These are phyloP conservation scores for Pterocles orientalis DNA, from an alignment of 2,113 vertebrate genomes.

Conservation along the genomic window DNA sequence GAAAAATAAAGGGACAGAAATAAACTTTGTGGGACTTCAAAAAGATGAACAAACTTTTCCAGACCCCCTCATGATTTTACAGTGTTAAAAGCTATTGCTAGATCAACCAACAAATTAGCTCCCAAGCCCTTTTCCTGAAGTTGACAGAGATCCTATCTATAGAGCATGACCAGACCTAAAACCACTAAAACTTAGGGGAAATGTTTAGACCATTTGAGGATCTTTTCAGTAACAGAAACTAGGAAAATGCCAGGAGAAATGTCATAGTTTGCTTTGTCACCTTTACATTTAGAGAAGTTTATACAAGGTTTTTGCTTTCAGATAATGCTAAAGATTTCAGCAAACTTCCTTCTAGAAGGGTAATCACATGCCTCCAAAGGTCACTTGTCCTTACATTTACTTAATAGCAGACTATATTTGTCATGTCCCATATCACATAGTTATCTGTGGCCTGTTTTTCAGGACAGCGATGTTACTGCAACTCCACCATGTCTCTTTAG, in stretches of 20 bases:
- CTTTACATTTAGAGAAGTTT: not conserved
- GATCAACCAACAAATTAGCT: not conserved
- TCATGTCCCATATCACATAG: not conserved
- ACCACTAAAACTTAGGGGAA: not conserved
- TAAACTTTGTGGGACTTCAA: slow-evolving; percentile 50
- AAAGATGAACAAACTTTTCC: slow-evolving; percentile 38
- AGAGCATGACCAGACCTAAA: not conserved
- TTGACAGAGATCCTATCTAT: not conserved
- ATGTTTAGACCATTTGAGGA: not conserved
- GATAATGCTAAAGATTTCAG: not conserved
- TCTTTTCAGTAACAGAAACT: not conserved
- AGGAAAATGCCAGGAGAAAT: not conserved
- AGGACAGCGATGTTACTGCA: not conserved
- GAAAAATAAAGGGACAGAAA: slow-evolving; percentile 61
- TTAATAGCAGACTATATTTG: not conserved
- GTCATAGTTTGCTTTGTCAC: not conserved
- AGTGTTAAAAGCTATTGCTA: not conserved
- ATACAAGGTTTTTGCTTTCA: not conserved
- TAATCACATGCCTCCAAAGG: not conserved
- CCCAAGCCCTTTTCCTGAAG: not conserved
- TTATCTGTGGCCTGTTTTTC: not conserved
- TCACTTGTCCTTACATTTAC: not conserved
- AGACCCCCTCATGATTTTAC: not conserved
- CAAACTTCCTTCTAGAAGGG: not conserved
- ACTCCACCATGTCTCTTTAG: not conserved